Evolutionary conservation across 2,797 vertebrate genomes (phyloP).

Genomic region (Crypturellus tataupa): DNA sequence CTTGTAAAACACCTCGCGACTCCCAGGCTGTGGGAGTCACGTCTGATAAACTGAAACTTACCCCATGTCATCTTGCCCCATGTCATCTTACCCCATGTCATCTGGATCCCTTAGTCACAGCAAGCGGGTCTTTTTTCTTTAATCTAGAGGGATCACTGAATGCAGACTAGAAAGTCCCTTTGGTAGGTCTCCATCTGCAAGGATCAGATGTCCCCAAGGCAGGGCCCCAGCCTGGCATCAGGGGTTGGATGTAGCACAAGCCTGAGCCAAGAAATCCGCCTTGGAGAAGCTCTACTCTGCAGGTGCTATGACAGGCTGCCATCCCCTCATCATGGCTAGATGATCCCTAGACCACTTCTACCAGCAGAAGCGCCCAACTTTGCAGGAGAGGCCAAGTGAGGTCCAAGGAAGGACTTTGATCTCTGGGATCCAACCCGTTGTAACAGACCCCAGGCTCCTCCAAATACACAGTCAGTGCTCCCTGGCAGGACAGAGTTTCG

Average conservation of each 20-base stretch:
- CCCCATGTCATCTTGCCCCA: too few relatives aligned
- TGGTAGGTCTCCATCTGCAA: not conserved
- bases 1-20: not conserved
- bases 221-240: not conserved
- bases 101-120: not conserved
- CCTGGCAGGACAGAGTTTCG: not conserved
- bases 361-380: not conserved
- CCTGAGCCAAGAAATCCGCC: too few relatives aligned
- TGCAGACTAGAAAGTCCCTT: not conserved
- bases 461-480: accelerated
- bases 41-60: too few relatives aligned
- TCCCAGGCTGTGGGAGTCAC: not conserved
- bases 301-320: too few relatives aligned
- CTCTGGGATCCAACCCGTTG: not conserved
- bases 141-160: too few relatives aligned
- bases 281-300: too few relatives aligned
- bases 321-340: too few relatives aligned
- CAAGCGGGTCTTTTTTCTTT: not conserved
- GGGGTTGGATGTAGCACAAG: not conserved
- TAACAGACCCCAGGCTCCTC: not conserved
- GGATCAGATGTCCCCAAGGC: not conserved
- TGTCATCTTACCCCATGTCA: too few relatives aligned
- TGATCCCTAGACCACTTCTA: too few relatives aligned
- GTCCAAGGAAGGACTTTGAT: not conserved
- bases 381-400: not conserved